Evolutionary conservation across 2,888 invertebrate genomes (phyloP).

Genomic region (Drosophila robusta): DNA sequence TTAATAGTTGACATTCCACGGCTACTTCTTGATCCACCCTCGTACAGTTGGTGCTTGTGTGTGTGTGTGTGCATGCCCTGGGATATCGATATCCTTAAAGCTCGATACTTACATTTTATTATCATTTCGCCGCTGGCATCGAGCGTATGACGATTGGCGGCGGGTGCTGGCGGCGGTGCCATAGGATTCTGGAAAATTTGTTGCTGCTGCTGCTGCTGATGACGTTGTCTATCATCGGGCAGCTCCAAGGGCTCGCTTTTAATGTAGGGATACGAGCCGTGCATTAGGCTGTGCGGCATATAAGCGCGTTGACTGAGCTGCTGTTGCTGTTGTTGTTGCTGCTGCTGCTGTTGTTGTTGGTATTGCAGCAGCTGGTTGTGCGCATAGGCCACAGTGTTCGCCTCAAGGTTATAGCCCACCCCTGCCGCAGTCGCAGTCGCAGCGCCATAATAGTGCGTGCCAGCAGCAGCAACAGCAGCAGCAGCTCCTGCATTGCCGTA

Average conservation of each 20-base stretch:
- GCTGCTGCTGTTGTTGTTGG: conserved; percentile 67
- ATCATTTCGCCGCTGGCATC: conserved; percentile 64
- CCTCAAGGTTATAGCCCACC: conserved; percentile 76
- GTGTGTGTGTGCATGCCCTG: conserved; percentile 9
- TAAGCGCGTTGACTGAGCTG: conserved; percentile 67
- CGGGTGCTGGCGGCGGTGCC: conserved; percentile 69
- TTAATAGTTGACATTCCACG: no score
- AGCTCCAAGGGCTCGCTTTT: conserved; percentile 78
- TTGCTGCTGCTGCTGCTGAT: conserved; percentile 45
- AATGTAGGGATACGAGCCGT: conserved; percentile 71
- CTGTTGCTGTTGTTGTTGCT: conserved; percentile 58
- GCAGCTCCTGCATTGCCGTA: conserved; percentile 52
- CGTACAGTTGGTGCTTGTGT: conserved; percentile 11
- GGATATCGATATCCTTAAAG: conserved; percentile 52
- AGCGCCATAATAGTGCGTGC: conserved; percentile 56
- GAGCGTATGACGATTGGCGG: conserved; percentile 41
- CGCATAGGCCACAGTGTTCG: conserved; percentile 72
- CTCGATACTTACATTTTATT: conserved; percentile 73
- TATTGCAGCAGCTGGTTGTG: conserved; percentile 78
- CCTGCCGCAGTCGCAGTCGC: conserved; percentile 34
- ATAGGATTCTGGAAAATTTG: conserved; percentile 64
- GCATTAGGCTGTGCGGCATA: conserved; percentile 63
- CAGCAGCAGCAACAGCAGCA: conserved; percentile 35
- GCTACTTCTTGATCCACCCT: no score
- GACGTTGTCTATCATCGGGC: conserved; percentile 53